Base-by-base conservation (phyloP, 2,888 invertebrate species). In the Phymatocera aterrima region DNA sequence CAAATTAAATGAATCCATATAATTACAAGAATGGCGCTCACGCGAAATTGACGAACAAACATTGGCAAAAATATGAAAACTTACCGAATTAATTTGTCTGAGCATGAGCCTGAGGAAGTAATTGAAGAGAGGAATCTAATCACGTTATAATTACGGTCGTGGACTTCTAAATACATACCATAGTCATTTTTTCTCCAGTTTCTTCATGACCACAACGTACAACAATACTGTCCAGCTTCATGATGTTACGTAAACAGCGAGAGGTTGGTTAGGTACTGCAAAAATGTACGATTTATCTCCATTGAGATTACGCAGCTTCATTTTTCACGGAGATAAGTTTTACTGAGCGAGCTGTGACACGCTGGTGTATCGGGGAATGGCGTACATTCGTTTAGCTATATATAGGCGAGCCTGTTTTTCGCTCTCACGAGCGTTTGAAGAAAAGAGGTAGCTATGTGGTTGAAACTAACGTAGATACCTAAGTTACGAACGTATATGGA, bases 281-380 rank as follows among this genome's bases (percentile, higher is more conserved):
- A 64, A 64, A 37, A 21, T 64, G 18, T 1, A 34, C 37, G 61
- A 64, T 64, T 64, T 64, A 64, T 64, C 37, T 18, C 61, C 10
- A 10, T 0, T 5, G 51, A 51, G 61, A 64, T 64, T 18, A 64
- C 8, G 43, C 37, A 37, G 61, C 61, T 64, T 64, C 61, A 34
- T 64, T 37, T 64, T 64, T 64, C 31, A 12, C 37, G n/a, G 2
- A 64, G 37, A 18, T 64, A 37, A 64, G 37, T 18, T 37, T 37
- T 34, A 57, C 51, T 43, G 43, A 43, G 12, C 40, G 28, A 10
- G 3, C 61, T 34, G 37, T 64, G 60, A 64, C 10, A 57, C 15
- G 8, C 34, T 34, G n/a, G 61, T 34, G 31, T 64, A 34, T 18
- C 2, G n/a, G n/a, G n/a, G n/a, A n/a, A n/a, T n/a, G n/a, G 18